Percentiles rank a stretch among this genome's conserved stretches.
Conservation (phyloP, 53 echinoderm and acorn worm species). For the Echinometra lucunter region DNA sequence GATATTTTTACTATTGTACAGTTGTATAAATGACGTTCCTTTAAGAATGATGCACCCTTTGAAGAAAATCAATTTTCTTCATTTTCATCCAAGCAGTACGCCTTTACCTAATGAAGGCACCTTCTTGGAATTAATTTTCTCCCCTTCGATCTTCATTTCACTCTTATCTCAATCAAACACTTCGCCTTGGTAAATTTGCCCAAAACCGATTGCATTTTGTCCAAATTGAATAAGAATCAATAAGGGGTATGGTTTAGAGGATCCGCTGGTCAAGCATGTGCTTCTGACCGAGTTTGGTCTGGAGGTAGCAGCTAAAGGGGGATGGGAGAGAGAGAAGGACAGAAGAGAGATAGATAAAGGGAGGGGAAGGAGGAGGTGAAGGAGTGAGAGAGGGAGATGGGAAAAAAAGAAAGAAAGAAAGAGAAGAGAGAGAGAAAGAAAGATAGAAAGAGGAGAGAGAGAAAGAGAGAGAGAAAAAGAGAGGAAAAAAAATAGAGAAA, state of each 20-base stretch:
- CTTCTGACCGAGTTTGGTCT: not conserved
- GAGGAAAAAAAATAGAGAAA: not conserved
- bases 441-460: not conserved
- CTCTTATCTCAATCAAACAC: not conserved
- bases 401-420: not conserved
- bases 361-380: not conserved
- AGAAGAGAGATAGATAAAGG: not conserved
- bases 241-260: not conserved
- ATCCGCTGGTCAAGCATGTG: constrained; percentile 5
- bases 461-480: not conserved
- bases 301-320: not conserved
- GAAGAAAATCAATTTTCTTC: not conserved
- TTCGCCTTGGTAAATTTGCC: constrained; percentile 44
- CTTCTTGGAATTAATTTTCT: constrained; percentile 12
- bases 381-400: not conserved
- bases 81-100: constrained; percentile 7
- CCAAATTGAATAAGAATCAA: constrained; percentile 53
- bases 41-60: not conserved
- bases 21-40: not conserved
- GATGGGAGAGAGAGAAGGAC: not conserved
- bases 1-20: too few species aligned
- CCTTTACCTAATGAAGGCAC: not conserved
- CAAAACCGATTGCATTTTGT: constrained; percentile 63
- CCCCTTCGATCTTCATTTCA: not conserved
- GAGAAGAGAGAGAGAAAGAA: not conserved